Conservation (phyloP, 2,888 invertebrate species). For the Spilarctia lutea region DNA sequence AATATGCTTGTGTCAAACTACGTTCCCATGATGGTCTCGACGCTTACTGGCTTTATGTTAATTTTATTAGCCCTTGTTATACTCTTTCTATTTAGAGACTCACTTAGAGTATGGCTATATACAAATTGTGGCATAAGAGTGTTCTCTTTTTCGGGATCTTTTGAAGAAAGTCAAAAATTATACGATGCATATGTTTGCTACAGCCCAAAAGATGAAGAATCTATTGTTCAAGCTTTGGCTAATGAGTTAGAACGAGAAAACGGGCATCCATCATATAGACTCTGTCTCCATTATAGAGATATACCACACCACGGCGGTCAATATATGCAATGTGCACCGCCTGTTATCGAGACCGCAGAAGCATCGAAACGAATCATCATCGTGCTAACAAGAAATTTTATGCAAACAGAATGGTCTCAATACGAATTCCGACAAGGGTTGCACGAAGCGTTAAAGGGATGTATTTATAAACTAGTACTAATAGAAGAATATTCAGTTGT, state of each 20-base stretch:
- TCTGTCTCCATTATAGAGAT: constrained; percentile 96
- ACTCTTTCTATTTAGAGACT: constrained; percentile 94
- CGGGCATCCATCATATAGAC: constrained; percentile 91
- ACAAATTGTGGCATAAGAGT: constrained; percentile 94
- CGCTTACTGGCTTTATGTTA: constrained; percentile 91
- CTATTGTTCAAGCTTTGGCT: constrained; percentile 94
- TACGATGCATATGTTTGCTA: constrained; percentile 98
- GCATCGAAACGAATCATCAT: constrained; percentile 95
- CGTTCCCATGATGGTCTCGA: constrained; percentile 93
- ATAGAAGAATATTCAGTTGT: constrained; percentile 94
- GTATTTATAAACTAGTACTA: constrained; percentile 94
- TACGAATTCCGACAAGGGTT: constrained; percentile 96
- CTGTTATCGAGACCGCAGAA: constrained; percentile 94
- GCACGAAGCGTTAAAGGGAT: constrained; percentile 94
- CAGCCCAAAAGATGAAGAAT: constrained; percentile 96
- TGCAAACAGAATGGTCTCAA: constrained; percentile 97
- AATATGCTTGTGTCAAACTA: constrained; percentile 94
- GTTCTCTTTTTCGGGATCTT: constrained; percentile 90
- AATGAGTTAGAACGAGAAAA: constrained; percentile 91
- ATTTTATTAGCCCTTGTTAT: constrained; percentile 92
- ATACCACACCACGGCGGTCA: constrained; percentile 90
- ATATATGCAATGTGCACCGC: constrained; percentile 91
- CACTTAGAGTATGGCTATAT: constrained; percentile 95
- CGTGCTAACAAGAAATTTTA: constrained; percentile 94
- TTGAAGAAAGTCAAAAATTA: constrained; percentile 93